Base-by-base conservation (phyloP, 2,797 vertebrate genomes). In the Hippoglossus hippoglossus region DNA sequence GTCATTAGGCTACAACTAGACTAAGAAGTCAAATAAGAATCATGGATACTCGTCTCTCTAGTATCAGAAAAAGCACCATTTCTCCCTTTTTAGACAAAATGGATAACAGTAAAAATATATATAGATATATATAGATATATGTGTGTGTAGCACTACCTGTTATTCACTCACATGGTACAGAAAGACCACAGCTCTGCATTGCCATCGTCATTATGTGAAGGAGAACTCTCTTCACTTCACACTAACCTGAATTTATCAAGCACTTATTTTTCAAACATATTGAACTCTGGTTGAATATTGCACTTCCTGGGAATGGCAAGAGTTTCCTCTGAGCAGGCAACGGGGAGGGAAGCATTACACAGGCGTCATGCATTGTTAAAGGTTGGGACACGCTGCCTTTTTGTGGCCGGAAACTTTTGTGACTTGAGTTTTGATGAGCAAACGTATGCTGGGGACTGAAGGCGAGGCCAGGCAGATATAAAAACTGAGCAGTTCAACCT, bases 11-110 rank as follows among this genome's bases (percentile, higher is more conserved):
- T 92, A 92, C 91, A 88, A 85, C 90, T 87, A 87, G 83, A 91
- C 86, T 81, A 87, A 80, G 76, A 75, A 87, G 65, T 89, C 68
- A 86, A 91, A 88, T 73, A 81, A 86, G 81, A 92, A 80, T 83
- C 46, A 75, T 84, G 82, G 80, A 86, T 80, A 90, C 85, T 87
- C 63, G 9, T 89, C 83, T 67, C 89, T 90, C 89, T 91, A 82
- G 80, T 90, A 89, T 91, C 79, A 84, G 79, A 89, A 89, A 89
- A 92, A 93, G 91, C 89, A 89, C 89, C 87, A 84, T 76, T 88
- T 92, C 89, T 95, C 94, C 93, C 94, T 94, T 95, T 90, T 92
- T 91, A 90, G 77, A 92, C 65, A 19, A 63, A 89, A 92, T 83
- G 53, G 73, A 82, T 84, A 90, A 82, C 74, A 77, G 80, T 91